phyloP scores from a whole-genome alignment of 2,113 vertebrate species.

The Pygathrix nemaeus region DNA sequence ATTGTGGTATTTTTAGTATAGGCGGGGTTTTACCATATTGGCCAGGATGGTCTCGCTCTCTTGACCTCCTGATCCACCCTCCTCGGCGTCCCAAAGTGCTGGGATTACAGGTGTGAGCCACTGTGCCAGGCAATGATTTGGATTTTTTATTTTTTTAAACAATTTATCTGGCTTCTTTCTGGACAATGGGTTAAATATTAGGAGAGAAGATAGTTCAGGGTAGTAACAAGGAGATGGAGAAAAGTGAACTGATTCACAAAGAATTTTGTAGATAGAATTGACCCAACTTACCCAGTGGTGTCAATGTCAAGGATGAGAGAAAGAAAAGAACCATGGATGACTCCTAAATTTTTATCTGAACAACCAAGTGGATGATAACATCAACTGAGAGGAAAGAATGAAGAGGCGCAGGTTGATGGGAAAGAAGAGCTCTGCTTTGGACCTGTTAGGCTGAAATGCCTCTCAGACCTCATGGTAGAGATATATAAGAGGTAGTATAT shows the following conservation, averaged over 20 bases:
- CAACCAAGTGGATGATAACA: neutral
- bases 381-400: neutral
- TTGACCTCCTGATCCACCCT: too few relatives aligned
- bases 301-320: neutral
- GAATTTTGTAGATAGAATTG: neutral
- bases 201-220: neutral
- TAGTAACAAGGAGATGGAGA: neutral
- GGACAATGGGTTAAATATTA: neutral
- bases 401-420: neutral
- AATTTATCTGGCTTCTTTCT: neutral
- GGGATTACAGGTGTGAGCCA: too few relatives aligned
- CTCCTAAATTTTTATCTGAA: neutral
- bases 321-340: neutral
- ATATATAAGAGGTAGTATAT: neutral
- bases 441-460: neutral
- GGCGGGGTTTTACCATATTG: too few relatives aligned
- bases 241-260: neutral
- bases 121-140: neutral
- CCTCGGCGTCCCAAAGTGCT: too few relatives aligned
- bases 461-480: neutral
- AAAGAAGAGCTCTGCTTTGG: neutral
- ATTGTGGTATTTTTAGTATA: too few relatives aligned
- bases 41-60: too few relatives aligned
- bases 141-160: neutral
- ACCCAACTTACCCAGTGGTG: neutral